phyloP scores from a whole-genome alignment of 2,888 invertebrate species.

The Corythucha ciliata region DNA sequence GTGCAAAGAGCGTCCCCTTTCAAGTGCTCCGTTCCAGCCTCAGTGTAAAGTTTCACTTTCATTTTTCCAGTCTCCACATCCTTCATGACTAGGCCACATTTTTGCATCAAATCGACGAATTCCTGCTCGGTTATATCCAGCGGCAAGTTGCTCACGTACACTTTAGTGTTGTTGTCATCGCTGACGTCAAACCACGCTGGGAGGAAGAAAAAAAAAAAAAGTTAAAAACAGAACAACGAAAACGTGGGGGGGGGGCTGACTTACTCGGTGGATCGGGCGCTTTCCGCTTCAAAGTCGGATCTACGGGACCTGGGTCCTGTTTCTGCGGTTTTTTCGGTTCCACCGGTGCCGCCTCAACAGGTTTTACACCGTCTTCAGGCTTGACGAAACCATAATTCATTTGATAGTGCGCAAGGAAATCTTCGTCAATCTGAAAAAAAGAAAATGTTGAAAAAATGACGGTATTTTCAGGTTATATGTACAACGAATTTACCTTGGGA shows the following conservation, averaged over 20 bases:
- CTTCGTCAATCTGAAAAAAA: conserved; percentile 66
- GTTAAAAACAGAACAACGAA: background rate
- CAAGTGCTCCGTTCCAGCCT: conserved; percentile 57
- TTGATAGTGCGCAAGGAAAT: conserved; percentile 92
- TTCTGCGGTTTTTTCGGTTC: too few species aligned
- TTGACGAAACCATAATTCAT: conserved; percentile 75
- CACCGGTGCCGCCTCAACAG: conserved; percentile 39
- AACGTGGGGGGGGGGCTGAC: conserved; percentile 9
- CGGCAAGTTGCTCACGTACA: conserved; percentile 91
- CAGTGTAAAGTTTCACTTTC: conserved; percentile 86
- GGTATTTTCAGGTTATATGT: conserved; percentile 1
- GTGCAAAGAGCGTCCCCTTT: conserved; percentile 97
- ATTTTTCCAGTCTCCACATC: conserved; percentile 69
- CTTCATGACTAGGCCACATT: conserved; percentile 89
- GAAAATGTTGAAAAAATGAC: background rate
- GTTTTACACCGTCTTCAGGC: conserved; percentile 38
- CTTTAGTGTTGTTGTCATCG: conserved; percentile 81
- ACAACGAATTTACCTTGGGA: conserved; percentile 55
- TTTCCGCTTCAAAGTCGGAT: conserved; percentile 40
- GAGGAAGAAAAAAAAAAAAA: conserved; percentile 36
- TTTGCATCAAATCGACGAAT: conserved; percentile 85
- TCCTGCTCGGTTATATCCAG: conserved; percentile 78
- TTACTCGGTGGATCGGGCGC: conserved; percentile 44
- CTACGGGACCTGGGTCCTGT: background rate
- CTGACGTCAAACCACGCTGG: conserved; percentile 88